A percentile compares a stretch with the other conserved stretches of the same genome.
phyloP scores from a whole-genome alignment of 2,888 invertebrate genomes.

The Protodeltote pygarga region DNA sequence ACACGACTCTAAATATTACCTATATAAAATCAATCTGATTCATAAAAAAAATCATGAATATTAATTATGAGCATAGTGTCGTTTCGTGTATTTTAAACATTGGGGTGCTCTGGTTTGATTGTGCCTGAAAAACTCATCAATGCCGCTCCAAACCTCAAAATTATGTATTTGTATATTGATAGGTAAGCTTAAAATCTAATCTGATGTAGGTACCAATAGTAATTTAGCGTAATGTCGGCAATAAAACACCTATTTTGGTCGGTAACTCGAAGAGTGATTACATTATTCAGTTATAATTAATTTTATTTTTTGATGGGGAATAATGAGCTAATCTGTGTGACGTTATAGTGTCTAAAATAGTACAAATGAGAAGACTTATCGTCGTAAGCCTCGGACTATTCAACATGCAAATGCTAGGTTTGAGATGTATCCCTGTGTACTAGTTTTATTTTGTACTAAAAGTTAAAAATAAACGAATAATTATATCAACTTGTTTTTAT shows the following conservation, averaged over 20 bases:
- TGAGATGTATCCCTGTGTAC: slow-evolving; percentile 88
- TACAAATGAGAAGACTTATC: slow-evolving; percentile 88
- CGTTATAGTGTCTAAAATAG: slow-evolving; percentile 87
- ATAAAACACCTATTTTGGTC: slow-evolving; percentile 65
- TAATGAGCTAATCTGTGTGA: slow-evolving; percentile 84
- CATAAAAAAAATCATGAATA: too few species aligned
- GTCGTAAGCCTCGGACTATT: slow-evolving; percentile 87
- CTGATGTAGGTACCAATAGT: slow-evolving; percentile 72
- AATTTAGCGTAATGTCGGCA: slow-evolving; percentile 72
- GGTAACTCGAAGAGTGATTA: slow-evolving; percentile 82
- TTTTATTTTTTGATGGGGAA: slow-evolving; percentile 80
- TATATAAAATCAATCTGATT: too few species aligned
- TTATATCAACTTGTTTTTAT: slow-evolving; percentile 50
- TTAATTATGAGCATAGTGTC: too few species aligned
- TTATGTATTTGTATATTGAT: slow-evolving; percentile 78
- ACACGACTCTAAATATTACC: slow-evolving; percentile 57
- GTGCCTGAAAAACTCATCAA: slow-evolving; percentile 85
- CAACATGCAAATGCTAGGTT: slow-evolving; percentile 87
- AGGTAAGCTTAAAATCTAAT: slow-evolving; percentile 74
- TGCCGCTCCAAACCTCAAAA: slow-evolving; percentile 87
- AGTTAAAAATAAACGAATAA: slow-evolving; percentile 87
- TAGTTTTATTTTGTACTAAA: slow-evolving; percentile 88
- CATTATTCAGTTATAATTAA: slow-evolving; percentile 85
- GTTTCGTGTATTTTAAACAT: slow-evolving; percentile 79
- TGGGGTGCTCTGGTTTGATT: slow-evolving; percentile 83